Base-by-base conservation (phyloP, 2,797 vertebrate genomes). In the Amblyraja radiata region DNA sequence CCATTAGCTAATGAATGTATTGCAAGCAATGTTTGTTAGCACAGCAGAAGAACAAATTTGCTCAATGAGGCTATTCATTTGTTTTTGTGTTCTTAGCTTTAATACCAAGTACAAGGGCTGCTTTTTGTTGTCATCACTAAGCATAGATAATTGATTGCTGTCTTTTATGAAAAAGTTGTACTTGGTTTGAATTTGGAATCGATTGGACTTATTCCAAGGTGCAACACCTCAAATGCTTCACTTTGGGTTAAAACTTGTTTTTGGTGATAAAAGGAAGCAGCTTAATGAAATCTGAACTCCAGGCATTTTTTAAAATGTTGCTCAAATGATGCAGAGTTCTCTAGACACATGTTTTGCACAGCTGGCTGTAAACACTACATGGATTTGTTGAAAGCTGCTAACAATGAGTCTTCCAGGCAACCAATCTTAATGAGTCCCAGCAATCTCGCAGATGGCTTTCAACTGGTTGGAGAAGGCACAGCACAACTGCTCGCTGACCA, bases 1-100 rank as follows among this genome's bases (percentile, higher is more conserved):
- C 90, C 73, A 76, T 92, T 74, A 73, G 90, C 90, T 73, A 74
- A 91, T 91, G 90, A 91, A 74, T 91, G 90, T 46, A 91, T 74
- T 14, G 25, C 90, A 74, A 91, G 73, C 68, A 23, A 74, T 73
- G 25, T 71, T 23, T 91, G 36, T 91, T 91, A 14, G 71, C 90
- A 91, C 14, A 83, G 80, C 46, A 91, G 68, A 73, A 73, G 88
- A 90, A 46, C 71, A 74, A 54, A 74, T 91, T 36, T 91, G 58
- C n/a, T 68, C 16, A 32, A 61, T 25, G 39, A 71, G n/a, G 36
- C 23, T 76, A 39, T 46, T 91, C 39, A 71, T 88, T 90, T 90
- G 63, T 90, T 90, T 68, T 39, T 39, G 10, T 65, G 16, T 68
- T 32, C 46, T 58, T 58, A 92, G 71, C 36, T 92, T 92, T 92